These are phyloP conservation scores for Cotesia chilonis DNA, from an alignment of 1,140 invertebrate species.

Conservation along the genomic window DNA sequence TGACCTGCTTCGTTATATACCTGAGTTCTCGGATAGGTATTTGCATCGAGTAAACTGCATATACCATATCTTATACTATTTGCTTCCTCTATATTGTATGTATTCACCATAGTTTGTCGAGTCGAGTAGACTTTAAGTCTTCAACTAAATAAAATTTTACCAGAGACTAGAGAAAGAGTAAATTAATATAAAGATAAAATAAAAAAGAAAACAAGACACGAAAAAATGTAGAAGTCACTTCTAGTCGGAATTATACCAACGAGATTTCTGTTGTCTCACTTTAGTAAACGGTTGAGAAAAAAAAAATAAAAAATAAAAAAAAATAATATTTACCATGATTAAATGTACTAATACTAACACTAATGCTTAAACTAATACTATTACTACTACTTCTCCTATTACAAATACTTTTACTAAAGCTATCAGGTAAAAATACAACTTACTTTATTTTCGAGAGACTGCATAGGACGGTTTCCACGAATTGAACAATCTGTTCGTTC, in stretches of 20 bases:
- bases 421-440: constrained; percentile 26
- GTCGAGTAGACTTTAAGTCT: background rate
- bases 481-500: constrained; percentile 56
- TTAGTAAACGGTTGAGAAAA: no score
- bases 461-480: constrained; percentile 57
- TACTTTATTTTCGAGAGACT: constrained; percentile 60
- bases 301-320: background rate
- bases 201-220: no score
- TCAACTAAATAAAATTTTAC: no score
- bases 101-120: background rate
- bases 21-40: constrained; percentile 42
- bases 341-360: no score
- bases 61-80: background rate
- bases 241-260: no score
- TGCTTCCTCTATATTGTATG: no score
- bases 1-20: constrained; percentile 48
- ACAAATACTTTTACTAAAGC: no score
- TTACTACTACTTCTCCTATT: background rate
- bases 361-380: background rate
- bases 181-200: no score
- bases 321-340: no score
- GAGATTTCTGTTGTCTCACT: no score
- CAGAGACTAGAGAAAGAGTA: no score
- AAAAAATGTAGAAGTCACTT: no score
- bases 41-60: constrained; percentile 50